phyloP scores from a whole-genome alignment of 1,140 invertebrate species.

The Drosophila lini region DNA sequence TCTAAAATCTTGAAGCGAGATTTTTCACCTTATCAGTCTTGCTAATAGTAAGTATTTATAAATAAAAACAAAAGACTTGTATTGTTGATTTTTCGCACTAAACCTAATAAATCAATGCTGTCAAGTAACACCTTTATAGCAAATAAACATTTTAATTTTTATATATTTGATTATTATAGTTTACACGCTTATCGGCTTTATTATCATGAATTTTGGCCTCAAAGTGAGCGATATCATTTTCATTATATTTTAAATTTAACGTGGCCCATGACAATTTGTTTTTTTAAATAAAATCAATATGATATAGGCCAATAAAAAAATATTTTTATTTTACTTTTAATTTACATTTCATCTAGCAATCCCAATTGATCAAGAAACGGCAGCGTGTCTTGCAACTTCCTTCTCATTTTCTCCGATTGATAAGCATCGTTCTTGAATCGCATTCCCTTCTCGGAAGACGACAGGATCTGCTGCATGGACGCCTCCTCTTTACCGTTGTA shows the following conservation, averaged over 20 bases:
- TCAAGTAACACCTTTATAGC: neutral
- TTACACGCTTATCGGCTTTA: too few species aligned
- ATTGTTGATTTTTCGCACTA: neutral
- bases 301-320: neutral
- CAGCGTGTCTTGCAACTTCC: slow-evolving; percentile 43
- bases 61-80: neutral
- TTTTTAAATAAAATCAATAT: neutral
- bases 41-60: slow-evolving; percentile 6
- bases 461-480: slow-evolving; percentile 48
- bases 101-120: neutral
- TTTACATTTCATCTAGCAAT: slow-evolving; percentile 62
- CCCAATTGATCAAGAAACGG: slow-evolving; percentile 67
- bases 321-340: neutral
- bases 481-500: slow-evolving; percentile 64
- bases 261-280: neutral
- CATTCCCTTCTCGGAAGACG: slow-evolving; percentile 22
- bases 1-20: neutral
- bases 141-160: neutral
- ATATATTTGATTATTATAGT: neutral
- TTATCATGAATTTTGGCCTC: too few species aligned
- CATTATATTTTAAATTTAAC: neutral
- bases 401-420: slow-evolving; percentile 36
- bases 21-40: slow-evolving; percentile 1
- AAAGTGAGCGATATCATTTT: neutral
- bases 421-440: slow-evolving; percentile 39